Percentiles rank a stretch among this genome's conserved stretches.
Evolutionary conservation across 2,888 invertebrate species (phyloP).

Genomic region (Seira ritae): DNA sequence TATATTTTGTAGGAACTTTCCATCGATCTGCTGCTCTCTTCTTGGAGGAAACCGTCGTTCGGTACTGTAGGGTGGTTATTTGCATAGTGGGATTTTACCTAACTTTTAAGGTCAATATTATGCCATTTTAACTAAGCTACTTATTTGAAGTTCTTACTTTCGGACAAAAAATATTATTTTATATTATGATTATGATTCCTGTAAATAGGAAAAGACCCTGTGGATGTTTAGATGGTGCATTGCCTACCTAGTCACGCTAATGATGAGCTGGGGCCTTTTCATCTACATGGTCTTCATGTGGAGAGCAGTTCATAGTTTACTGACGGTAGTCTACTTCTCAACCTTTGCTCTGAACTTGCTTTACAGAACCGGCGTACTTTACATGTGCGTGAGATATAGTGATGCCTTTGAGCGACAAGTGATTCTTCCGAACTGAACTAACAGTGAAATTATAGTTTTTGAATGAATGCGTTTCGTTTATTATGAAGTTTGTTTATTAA

Average conservation of each 20-base stretch:
- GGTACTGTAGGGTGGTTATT: constrained; percentile 54
- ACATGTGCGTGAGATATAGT: constrained; percentile 58
- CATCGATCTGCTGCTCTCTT: constrained; percentile 41
- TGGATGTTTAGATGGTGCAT: constrained; percentile 67
- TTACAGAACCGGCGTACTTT: constrained; percentile 59
- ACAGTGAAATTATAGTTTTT: not conserved
- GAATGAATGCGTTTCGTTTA: not conserved
- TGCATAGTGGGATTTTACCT: constrained; percentile 59
- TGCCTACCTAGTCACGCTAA: constrained; percentile 46
- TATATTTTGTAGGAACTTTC: not conserved
- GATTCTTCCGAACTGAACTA: too few relatives aligned
- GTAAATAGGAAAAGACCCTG: constrained; percentile 62
- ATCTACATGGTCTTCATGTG: constrained; percentile 64
- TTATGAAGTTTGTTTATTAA: too few relatives aligned
- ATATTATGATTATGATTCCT: not conserved
- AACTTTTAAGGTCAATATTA: constrained; percentile 50
- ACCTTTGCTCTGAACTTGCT: constrained; percentile 57
- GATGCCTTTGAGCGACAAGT: constrained; percentile 61
- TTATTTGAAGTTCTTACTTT: not conserved
- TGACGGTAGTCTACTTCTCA: constrained; percentile 61
- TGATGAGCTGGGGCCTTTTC: constrained; percentile 53
- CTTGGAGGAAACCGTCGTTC: constrained; percentile 60
- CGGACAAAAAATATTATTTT: not conserved
- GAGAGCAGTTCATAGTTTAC: constrained; percentile 58
- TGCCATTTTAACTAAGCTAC: not conserved